Evolutionary conservation across 2,797 vertebrate genomes (phyloP).

Genomic region (Mycteria americana): DNA sequence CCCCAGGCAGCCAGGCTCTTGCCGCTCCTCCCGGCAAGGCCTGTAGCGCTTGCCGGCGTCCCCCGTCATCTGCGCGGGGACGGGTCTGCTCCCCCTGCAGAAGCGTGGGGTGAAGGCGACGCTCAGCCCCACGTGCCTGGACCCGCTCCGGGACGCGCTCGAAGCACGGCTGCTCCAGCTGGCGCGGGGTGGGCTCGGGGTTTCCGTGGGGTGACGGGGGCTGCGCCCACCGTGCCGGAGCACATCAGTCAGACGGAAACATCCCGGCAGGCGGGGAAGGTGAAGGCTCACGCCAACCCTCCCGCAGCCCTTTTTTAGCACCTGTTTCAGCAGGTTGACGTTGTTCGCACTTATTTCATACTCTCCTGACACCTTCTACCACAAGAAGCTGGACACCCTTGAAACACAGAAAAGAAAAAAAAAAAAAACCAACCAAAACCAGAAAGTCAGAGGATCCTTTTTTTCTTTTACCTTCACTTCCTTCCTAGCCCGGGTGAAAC

Average conservation of each 20-base stretch:
- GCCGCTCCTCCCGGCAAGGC: neutral
- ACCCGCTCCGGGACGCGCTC: rapidly evolving
- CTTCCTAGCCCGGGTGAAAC: neutral
- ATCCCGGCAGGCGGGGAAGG: neutral
- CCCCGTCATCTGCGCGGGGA: neutral
- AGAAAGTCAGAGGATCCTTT: neutral
- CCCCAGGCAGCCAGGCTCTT: neutral
- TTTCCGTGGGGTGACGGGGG: neutral
- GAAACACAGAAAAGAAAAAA: neutral
- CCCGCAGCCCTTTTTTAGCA: neutral
- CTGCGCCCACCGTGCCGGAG: neutral
- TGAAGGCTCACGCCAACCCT: neutral
- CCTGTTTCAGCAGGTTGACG: neutral
- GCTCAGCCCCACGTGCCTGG: neutral
- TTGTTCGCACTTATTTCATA: neutral
- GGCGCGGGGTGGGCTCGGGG: neutral
- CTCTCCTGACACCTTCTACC: neutral
- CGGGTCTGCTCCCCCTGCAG: neutral
- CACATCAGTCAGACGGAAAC: neutral
- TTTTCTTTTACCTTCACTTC: neutral
- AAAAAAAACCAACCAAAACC: neutral
- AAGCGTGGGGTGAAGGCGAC: neutral
- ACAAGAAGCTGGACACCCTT: neutral
- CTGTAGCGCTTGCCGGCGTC: rapidly evolving
- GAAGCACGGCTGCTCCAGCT: neutral